phyloP scores from a whole-genome alignment of 2,113 vertebrate species.

The Chamaea fasciata region DNA sequence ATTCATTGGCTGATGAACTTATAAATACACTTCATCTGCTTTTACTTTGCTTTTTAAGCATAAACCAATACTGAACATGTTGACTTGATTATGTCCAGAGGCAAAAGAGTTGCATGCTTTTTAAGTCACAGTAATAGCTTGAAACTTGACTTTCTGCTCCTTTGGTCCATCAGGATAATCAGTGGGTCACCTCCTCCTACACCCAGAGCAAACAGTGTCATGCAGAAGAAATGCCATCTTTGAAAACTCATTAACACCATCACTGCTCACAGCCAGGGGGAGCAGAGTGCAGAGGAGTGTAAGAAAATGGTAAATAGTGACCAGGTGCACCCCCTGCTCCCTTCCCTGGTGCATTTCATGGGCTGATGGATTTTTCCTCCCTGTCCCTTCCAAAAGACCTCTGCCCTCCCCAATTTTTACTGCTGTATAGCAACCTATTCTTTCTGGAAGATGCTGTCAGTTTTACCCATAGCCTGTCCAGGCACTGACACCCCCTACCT shows the following conservation, averaged over 20 bases:
- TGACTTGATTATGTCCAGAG: slow-evolving; percentile 76
- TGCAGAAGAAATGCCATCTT: slow-evolving; percentile 35
- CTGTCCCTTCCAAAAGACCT: neutral
- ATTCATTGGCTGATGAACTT: slow-evolving; percentile 75
- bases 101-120: slow-evolving; percentile 63
- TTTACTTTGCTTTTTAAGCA: slow-evolving; percentile 79
- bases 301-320: neutral
- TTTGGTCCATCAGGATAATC: slow-evolving; percentile 44
- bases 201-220: slow-evolving; percentile 41
- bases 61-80: slow-evolving; percentile 71
- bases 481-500: neutral
- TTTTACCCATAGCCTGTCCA: neutral
- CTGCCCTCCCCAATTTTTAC: neutral
- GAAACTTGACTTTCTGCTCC: slow-evolving; percentile 68
- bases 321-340: neutral
- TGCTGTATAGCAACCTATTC: neutral
- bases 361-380: neutral
- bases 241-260: slow-evolving; percentile 30
- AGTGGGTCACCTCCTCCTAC: slow-evolving; percentile 13
- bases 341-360: neutral
- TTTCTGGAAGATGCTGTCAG: neutral
- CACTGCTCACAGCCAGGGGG: neutral
- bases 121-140: slow-evolving; percentile 66
- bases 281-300: neutral
- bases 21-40: slow-evolving; percentile 80